A percentile compares a stretch with the other conserved stretches of the same genome.
Conservation (phyloP, 2,888 invertebrate species). For the Lomographa bimaculata region DNA sequence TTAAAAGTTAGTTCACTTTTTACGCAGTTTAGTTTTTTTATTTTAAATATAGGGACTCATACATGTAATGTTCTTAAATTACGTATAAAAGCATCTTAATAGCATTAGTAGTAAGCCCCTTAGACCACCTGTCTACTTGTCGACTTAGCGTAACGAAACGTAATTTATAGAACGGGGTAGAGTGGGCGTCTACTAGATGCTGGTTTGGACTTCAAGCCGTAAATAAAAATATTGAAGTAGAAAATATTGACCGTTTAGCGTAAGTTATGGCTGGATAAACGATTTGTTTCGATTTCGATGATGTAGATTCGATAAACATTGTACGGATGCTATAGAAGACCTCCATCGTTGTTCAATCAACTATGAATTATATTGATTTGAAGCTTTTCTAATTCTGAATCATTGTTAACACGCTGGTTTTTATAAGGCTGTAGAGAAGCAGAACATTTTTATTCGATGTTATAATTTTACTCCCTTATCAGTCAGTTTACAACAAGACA, state of each 20-base stretch:
- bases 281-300: slow-evolving; percentile 13
- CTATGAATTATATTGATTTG: too few species aligned
- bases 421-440: too few species aligned
- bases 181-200: slow-evolving; percentile 20
- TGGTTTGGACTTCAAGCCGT: slow-evolving; percentile 18
- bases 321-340: slow-evolving; percentile 13
- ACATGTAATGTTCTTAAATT: too few species aligned
- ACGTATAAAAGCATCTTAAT: too few species aligned
- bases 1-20: too few species aligned
- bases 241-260: slow-evolving; percentile 19
- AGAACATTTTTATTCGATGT: too few species aligned
- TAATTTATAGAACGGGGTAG: slow-evolving; percentile 63
- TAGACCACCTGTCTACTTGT: slow-evolving; percentile 64
- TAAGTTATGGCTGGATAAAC: slow-evolving; percentile 11
- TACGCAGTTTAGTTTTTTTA: too few species aligned
- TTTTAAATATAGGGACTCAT: too few species aligned
- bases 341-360: slow-evolving; percentile 7
- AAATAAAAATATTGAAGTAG: slow-evolving; percentile 20
- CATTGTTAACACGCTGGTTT: too few species aligned
- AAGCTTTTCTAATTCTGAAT: too few species aligned
- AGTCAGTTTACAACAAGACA: too few species aligned
- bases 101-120: slow-evolving; percentile 16
- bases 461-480: too few species aligned
- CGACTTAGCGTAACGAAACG: slow-evolving; percentile 69
- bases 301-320: slow-evolving; percentile 1